These are phyloP conservation scores for Solenopsis fugax DNA, from an alignment of 1,140 invertebrate species.

Conservation along the genomic window DNA sequence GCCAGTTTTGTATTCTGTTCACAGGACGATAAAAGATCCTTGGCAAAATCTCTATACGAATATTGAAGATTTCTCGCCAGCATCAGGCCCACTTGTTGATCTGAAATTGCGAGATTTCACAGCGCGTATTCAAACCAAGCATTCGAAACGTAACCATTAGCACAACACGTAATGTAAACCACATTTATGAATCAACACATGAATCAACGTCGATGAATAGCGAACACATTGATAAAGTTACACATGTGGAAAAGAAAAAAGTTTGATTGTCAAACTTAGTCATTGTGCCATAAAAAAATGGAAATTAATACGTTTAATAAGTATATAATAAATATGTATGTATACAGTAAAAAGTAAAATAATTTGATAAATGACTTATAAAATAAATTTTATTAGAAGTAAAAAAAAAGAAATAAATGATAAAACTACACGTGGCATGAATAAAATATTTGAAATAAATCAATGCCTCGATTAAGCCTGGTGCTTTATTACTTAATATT, in stretches of 20 bases:
- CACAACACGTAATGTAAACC: background rate
- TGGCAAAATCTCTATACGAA: slow-evolving; percentile 92
- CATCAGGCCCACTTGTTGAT: slow-evolving; percentile 96
- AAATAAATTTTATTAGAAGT: background rate
- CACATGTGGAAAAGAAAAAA: background rate
- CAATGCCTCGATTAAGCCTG: background rate
- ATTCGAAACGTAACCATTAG: background rate
- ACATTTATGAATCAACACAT: background rate
- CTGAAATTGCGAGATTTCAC: slow-evolving; percentile 82
- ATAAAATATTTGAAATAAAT: background rate
- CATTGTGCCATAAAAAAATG: background rate
- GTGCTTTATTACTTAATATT: background rate
- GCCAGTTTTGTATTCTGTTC: slow-evolving; percentile 93
- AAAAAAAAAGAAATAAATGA: background rate
- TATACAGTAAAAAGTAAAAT: background rate
- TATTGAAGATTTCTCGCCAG: slow-evolving; percentile 93
- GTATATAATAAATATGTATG: too few relatives aligned
- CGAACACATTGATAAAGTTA: background rate
- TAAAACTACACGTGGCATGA: background rate
- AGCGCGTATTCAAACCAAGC: background rate
- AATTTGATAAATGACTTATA: background rate
- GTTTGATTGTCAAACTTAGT: background rate
- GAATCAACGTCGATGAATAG: background rate
- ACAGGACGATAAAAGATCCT: slow-evolving; percentile 90
- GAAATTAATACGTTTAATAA: background rate